Base-by-base conservation (phyloP, 2,888 invertebrate genomes). In the Aleiodes leptofemur region DNA sequence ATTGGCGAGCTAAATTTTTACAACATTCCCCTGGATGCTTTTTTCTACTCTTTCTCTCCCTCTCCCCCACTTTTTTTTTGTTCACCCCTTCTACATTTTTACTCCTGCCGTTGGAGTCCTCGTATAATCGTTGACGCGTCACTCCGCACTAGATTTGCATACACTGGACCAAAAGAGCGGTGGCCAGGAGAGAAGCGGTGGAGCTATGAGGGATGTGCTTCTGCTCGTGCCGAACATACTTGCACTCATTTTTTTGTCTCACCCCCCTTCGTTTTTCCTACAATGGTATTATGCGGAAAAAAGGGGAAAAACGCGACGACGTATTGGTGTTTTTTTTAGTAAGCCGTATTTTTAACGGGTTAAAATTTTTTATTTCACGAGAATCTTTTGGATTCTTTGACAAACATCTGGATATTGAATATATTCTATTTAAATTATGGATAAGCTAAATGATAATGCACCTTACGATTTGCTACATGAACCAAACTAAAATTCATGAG, bases 1-100 rank as follows among this genome's bases (percentile, higher is more conserved):
- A 88, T 88, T 88, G 86, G 86, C 83, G 83, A 83, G 82, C 79
- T 82, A 83, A 83, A 87, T 87, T 88, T 88, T 88, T 87, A 86
- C 86, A 86, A 84, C 85, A 82, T 82, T 82, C 82, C 77, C 77
- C 77, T 80, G 81, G 79, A 82, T 84, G 85, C 86, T 86, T 82
- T 81, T 85, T 83, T 68, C 43, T 23, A 53, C 38, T 61, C 64
- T 61, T 31, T 57, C 64, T 59, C 48, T 14, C 59, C 71, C 73
- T 61, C 16, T 57, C 64, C 53, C 48, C n/a, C 59, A 69, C 73
- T 23, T 73, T 55, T 72, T 64, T 56, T 73, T 23, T 23, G 23
- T 23, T 2, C 23, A 23, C 23, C 23, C 23, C 23, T 73, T 74
- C 48, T 73, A 74, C 74, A 31, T 31, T 55, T 16, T 53, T 14